Evolutionary conservation across 2,888 invertebrate species (phyloP), one percentile per base, ranked within the genome.

Genomic region (Eurois occulta): DNA sequence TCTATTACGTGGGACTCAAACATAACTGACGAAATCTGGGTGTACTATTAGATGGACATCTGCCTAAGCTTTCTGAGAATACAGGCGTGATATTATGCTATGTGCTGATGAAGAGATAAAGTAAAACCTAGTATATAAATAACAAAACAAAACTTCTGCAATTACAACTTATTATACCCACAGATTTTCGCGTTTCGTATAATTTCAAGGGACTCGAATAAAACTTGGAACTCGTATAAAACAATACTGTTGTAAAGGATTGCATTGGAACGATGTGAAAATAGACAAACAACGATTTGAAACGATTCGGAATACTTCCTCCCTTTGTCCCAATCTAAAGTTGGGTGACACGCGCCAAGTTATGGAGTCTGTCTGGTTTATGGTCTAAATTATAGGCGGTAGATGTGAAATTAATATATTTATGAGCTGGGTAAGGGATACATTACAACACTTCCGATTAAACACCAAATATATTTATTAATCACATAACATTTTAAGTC

Each of bases 321-420:
- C 73, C 78, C 77, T 81, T 89, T 89, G 88, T 88, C 69, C 84
- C 88, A 90, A 90, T 91, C 89, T 89, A 89, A 91, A 91, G 88
- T 91, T 90, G 84, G 83, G 82, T 88, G 91, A 90, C 91, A 88
- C 68, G 84, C 72, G 58, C 79, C 78, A 84, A 90, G 87, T 90
- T 90, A 90, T 88, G 81, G 85, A 80, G 75, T 70, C 77, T 77
- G 75, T 69, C 64, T 67, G 38, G 77, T 68, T 68, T 81, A 84
- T 80, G 90, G 90, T 81, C 81, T 86, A 89, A 90, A 79, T 70
- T 77, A 89, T 32, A 89, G 69, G 90, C 88, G 11, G 41, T 41
- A 41, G 13, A 60, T 70, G 16, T 60, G 6, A 46, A 35, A 58
- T n/a, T 58, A 24, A 28, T 13, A 35, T 43, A 13, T 1, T 43